Evolutionary conservation across 2,113 vertebrate genomes (phyloP), one percentile per base, ranked within the genome.

Genomic region (Nannobrachium achirus): DNA sequence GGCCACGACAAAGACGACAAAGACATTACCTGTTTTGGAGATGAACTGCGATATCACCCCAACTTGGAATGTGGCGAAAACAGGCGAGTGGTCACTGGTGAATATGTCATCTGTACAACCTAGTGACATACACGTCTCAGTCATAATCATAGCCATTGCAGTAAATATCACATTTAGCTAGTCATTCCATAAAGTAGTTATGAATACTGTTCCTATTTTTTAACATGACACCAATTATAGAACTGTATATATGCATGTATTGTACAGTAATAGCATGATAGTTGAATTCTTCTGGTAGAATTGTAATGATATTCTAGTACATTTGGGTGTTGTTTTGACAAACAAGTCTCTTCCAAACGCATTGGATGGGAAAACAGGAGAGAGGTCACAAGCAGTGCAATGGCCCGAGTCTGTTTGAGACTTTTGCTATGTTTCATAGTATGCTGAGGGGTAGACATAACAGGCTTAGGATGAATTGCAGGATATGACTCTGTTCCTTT

Each of bases 41-140:
- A 86, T 80, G 10, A 89, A 87, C 76, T 87, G 92, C 16, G 92
- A 89, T 0, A 84, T 91, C 69, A 97, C 93, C 50, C 94, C 94
- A 40, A 95, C 90, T 85, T 96, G 92, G 8, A 95, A 97, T 1
- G 95, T 95, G 69, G 94, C 94, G 7, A 96, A 97, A 80, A 97
- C 94, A 6, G 95, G 95, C 0, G 95, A 95, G 87, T 97, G 95
- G 67, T 96, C 94, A 0, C 95, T 97, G 63, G 93, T 94, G 67
- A 95, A 91, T 3, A 97, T 94, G 87, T 97, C 94, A 16, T 95
- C 93, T 0, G 95, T 95, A 85, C 95, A 96, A 61, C 95, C 95
- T 97, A 83, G 38, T 1, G 18, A 71, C 59, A 13, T 3, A 82
- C 9, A 66, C 67, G 59, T 48, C 38, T 45, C 55, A 9, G 5